phyloP scores from a whole-genome alignment of 2,888 invertebrate genomes.

The Perithous albicinctus region DNA sequence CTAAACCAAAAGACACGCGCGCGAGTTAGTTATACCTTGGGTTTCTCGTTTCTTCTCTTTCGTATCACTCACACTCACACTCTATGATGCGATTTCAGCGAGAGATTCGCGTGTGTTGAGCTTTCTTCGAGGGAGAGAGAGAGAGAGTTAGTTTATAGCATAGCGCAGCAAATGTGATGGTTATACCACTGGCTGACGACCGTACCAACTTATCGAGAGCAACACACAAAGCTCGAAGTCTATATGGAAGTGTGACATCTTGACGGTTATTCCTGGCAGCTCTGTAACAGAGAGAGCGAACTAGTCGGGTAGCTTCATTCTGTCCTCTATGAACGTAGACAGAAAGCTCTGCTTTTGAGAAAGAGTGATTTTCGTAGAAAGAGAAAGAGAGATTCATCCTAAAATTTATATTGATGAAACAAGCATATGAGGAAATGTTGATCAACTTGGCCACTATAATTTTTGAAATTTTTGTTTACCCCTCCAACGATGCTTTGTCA shows the following conservation, averaged over 20 bases:
- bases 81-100: slow-evolving; percentile 60
- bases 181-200: slow-evolving; percentile 17
- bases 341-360: slow-evolving; percentile 61
- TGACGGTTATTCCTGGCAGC: slow-evolving; percentile 83
- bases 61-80: background rate
- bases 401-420: no score
- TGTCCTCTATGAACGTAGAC: slow-evolving; percentile 78
- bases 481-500: no score
- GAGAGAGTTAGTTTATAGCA: slow-evolving; percentile 26
- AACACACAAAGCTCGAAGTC: slow-evolving; percentile 74
- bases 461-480: no score
- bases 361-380: slow-evolving; percentile 47
- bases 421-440: no score
- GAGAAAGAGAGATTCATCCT: no score
- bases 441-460: no score
- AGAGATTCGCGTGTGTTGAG: slow-evolving; percentile 30
- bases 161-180: slow-evolving; percentile 27
- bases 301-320: slow-evolving; percentile 71
- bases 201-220: slow-evolving; percentile 73
- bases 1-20: slow-evolving; percentile 45
- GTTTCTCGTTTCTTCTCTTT: slow-evolving; percentile 15
- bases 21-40: slow-evolving; percentile 39
- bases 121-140: background rate
- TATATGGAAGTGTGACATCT: slow-evolving; percentile 84
- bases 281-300: slow-evolving; percentile 40